Evolutionary conservation across 2,113 vertebrate species (phyloP).

Genomic region (Dipodomys ordii): DNA sequence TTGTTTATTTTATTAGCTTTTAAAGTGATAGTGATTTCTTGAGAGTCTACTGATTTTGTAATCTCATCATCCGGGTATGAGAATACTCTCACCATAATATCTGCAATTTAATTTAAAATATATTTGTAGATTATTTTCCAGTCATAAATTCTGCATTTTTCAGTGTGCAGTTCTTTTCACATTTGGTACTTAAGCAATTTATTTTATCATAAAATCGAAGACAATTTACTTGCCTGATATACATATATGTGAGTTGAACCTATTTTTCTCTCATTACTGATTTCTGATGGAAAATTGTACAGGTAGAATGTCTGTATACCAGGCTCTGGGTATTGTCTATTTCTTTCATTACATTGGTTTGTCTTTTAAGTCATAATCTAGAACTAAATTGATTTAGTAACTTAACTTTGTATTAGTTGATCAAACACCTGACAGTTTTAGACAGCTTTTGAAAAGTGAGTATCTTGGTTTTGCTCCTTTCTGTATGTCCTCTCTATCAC

Average conservation of each 20-base stretch:
- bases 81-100: background rate
- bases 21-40: background rate
- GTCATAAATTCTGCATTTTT: background rate
- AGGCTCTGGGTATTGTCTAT: background rate
- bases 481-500: background rate
- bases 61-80: background rate
- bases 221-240: background rate
- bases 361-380: background rate
- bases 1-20: background rate
- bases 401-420: background rate
- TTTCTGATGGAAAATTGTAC: background rate
- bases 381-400: background rate
- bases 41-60: background rate
- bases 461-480: background rate
- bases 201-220: background rate
- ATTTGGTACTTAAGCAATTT: background rate
- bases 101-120: conserved; percentile 1
- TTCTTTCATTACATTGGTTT: background rate
- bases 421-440: background rate
- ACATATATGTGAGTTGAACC: background rate
- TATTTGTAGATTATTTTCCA: conserved; percentile 6
- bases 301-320: background rate
- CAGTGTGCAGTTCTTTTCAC: background rate
- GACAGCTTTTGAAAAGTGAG: background rate
- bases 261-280: background rate